Evolutionary conservation across 2,113 vertebrate species (phyloP), one percentile per base, ranked within the genome.

Genomic region (Eudyptes chrysolophus): DNA sequence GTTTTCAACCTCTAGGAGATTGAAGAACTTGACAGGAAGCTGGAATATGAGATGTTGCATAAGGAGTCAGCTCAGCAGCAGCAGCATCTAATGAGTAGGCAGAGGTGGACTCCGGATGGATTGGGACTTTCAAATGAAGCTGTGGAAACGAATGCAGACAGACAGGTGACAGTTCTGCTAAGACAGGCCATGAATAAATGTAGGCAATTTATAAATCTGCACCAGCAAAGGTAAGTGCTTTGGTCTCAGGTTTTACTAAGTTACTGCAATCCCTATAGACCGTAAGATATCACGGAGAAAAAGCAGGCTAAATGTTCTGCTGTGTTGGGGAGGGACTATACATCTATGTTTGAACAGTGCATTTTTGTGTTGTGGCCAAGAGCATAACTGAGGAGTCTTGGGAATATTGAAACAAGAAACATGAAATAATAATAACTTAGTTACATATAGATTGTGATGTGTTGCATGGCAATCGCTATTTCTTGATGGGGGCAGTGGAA

Each of bases 1-100:
- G 8, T 93, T 94, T 97, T 94, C 65, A 89, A 89, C 48, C 34
- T 90, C 51, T 89, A 98, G 98, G 98, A 98, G 89, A 96, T 96
- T 29, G 98, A 98, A 85, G 98, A 98, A 62, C 84, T 98, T 90
- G 94, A 96, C 65, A 97, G 96, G 89, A 98, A 96, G 90, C 90
- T 98, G 92, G 97, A 98, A 68, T 97, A 96, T 13, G 95, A 90
- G 58, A 85, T 98, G 95, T 55, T 80, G 2, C 96, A 85, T 46
- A 97, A 96, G 48, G 98, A 98, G 75, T 95, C 71, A 1, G 89
- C 49, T 1, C 94, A 97, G 80, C 97, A 95, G 36, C 97, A 96
- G 65, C 94, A 68, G 36, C 81, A 84, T 51, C 71, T 98, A 79
- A 84, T 71, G 26, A 88, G 49, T 30, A 87, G 70, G 84, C 97